phyloP scores from a whole-genome alignment of 1,140 invertebrate species.

The Sminthurides bifidus region DNA sequence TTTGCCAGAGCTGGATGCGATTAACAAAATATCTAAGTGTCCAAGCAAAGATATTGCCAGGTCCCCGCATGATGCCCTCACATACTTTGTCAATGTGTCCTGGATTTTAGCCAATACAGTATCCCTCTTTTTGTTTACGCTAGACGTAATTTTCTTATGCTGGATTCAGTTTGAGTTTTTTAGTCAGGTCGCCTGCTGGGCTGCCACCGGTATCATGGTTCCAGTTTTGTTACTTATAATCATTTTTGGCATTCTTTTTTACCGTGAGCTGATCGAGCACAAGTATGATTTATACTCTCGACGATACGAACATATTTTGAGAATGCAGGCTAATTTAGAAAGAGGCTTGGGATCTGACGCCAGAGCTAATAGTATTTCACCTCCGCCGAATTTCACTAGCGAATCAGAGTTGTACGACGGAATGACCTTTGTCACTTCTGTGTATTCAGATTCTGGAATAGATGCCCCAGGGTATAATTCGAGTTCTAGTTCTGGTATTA shows the following conservation, averaged over 20 bases:
- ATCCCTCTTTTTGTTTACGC: slow-evolving; percentile 27
- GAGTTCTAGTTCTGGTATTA: too few relatives aligned
- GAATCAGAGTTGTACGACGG: too few relatives aligned
- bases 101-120: slow-evolving; percentile 28
- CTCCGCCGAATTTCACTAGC: too few relatives aligned
- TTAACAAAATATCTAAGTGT: slow-evolving; percentile 28
- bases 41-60: slow-evolving; percentile 9
- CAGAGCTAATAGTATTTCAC: too few relatives aligned
- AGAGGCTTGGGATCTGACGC: neutral
- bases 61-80: slow-evolving; percentile 28
- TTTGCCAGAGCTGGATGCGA: slow-evolving; percentile 38
- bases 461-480: too few relatives aligned
- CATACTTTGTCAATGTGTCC: slow-evolving; percentile 19
- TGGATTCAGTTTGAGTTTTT: slow-evolving; percentile 29
- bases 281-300: slow-evolving; percentile 22
- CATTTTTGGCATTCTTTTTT: slow-evolving; percentile 26
- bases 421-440: too few relatives aligned
- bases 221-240: slow-evolving; percentile 28
- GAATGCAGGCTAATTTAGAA: slow-evolving; percentile 9
- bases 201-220: slow-evolving; percentile 27
- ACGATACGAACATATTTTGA: slow-evolving; percentile 24
- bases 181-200: slow-evolving; percentile 8
- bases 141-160: slow-evolving; percentile 28
- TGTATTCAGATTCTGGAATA: too few relatives aligned
- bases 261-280: slow-evolving; percentile 24